Base-by-base conservation (phyloP, 2,113 vertebrate species). In the Lepus americanus region DNA sequence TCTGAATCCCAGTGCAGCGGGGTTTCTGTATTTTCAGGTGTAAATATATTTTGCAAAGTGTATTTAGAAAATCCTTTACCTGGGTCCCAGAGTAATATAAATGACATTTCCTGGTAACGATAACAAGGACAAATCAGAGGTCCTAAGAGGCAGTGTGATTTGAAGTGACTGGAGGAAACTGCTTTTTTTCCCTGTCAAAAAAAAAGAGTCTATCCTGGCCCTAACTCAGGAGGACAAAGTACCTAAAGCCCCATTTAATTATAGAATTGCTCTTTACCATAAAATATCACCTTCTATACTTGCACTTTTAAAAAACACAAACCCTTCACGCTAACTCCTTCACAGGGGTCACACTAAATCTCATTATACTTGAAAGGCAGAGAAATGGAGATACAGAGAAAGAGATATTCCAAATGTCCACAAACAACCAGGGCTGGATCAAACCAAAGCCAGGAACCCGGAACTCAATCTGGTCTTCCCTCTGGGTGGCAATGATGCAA, bases 21-120 rank as follows among this genome's bases (percentile, higher is more conserved):
- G 69, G 44, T n/a, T 80, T 87, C 79, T 94, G 70, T 51, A 80
- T 74, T 92, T 91, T 2, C 29, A 81, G 22, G 59, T 92, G 94
- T 83, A 93, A 92, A 93, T 14, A 51, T 84, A 70, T 85, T 88
- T 90, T 92, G 36, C 16, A 87, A 94, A 74, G 86, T 36, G 10
- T 84, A 19, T 39, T 88, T 67, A 87, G 55, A 90, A 93, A 90
- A 81, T 10, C 36, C 31, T 92, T 96, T 16, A 29, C 27, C 74
- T 72, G 3, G 73, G 31, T 69, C 33, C 31, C 36, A 66, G 29
- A 9, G 63, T 61, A n/a, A 73, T 59, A 69, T 17, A 9, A 1
- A 67, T 44, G 6, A 63, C 20, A 55, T 51, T 78, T 78, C 59
- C 70, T 92, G 72, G 63, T n/a, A 67, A 3, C 31, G 72, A 63